Conservation (phyloP, 2,113 vertebrate species). For the Proteles cristata region DNA sequence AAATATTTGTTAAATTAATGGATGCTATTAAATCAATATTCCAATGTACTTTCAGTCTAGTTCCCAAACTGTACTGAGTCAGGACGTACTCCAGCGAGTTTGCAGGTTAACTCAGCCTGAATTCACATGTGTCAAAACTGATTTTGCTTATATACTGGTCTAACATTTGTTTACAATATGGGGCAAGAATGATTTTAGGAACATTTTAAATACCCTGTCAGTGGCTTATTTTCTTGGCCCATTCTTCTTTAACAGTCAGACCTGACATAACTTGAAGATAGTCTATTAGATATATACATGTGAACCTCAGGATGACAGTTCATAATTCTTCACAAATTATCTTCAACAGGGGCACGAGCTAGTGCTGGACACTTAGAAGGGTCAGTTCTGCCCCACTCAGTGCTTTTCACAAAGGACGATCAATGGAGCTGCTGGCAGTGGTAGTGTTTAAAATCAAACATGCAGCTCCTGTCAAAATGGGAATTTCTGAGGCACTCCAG, state of each 20-base stretch:
- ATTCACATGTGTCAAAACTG: background rate
- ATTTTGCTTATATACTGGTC: background rate
- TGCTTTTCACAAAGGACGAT: background rate
- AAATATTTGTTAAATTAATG: background rate
- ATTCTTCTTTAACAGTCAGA: slow-evolving; percentile 95
- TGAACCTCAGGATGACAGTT: slow-evolving; percentile 89
- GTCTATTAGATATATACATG: slow-evolving; percentile 94
- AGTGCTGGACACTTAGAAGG: background rate
- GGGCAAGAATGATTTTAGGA: background rate
- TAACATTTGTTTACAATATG: background rate
- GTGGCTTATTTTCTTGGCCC: slow-evolving; percentile 83
- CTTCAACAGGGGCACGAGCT: background rate
- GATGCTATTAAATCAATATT: background rate
- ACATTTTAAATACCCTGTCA: background rate
- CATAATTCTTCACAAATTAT: slow-evolving; percentile 86
- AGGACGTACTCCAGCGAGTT: background rate
- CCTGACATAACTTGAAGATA: slow-evolving; percentile 94
- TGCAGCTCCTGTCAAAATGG: background rate
- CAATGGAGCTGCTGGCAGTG: background rate
- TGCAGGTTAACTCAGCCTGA: background rate
- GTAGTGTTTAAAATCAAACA: background rate
- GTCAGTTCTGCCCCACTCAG: background rate
- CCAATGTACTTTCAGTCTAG: background rate
- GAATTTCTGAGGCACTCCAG: background rate
- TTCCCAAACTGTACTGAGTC: background rate